Conservation (phyloP, 2,113 vertebrate species). For the Leucopsar rothschildi region DNA sequence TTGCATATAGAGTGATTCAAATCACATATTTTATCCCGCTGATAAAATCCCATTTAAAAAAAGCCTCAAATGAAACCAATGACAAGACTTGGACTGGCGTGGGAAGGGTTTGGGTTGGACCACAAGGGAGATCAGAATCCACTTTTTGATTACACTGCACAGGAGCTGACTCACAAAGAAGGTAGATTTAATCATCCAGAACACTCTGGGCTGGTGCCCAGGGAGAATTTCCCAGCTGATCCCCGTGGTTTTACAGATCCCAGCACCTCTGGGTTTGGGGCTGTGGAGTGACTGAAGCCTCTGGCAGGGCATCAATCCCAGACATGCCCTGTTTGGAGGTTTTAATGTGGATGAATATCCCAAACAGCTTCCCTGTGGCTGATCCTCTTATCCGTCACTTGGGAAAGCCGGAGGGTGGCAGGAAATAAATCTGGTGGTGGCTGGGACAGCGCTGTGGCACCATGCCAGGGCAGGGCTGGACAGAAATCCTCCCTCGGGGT, state of each 20-base stretch:
- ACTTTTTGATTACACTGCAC: not conserved
- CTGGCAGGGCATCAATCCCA: not conserved
- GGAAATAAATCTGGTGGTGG: not conserved
- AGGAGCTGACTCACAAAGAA: not conserved
- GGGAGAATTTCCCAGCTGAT: not conserved
- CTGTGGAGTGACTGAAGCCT: not conserved
- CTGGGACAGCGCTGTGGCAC: accelerated
- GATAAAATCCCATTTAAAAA: not conserved
- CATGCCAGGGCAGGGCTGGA: not conserved
- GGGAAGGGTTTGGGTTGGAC: not conserved
- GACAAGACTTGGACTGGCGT: not conserved
- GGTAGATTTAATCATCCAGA: not conserved
- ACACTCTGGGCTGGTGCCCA: not conserved
- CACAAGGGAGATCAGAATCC: not conserved
- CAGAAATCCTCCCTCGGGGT: not conserved
- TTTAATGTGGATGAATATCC: not conserved
- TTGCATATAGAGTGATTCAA: not conserved
- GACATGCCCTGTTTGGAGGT: not conserved
- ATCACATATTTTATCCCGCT: not conserved
- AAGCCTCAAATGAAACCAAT: not conserved
- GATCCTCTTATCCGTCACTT: not conserved
- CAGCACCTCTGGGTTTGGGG: not conserved
- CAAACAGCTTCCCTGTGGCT: not conserved
- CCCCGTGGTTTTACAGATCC: not conserved
- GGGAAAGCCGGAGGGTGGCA: not conserved